These are phyloP conservation scores for Pocillopora grandis DNA, from an alignment of 92 coral and sea anemone genomes.

Conservation along the genomic window DNA sequence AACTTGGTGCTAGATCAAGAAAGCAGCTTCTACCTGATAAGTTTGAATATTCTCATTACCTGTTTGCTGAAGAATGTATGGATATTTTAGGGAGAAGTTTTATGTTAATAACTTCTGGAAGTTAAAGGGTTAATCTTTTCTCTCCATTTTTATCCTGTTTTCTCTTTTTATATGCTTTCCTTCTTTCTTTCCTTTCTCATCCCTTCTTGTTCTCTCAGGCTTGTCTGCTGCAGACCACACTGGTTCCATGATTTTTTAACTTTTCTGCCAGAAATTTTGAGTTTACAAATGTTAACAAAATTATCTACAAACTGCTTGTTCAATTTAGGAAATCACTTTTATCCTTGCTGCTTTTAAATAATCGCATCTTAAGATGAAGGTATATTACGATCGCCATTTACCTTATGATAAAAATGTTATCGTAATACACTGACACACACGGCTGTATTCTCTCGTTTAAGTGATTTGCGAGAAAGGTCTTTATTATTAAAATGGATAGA, in stretches of 20 bases:
- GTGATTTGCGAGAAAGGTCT: conserved; percentile 1
- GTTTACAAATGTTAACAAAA: neutral
- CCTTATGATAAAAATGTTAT: neutral
- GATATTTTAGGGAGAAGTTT: too few relatives aligned
- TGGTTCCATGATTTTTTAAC: too few relatives aligned
- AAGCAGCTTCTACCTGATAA: too few relatives aligned
- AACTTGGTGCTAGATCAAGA: too few relatives aligned
- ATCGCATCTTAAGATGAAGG: neutral
- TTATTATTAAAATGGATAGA: neutral
- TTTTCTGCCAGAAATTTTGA: neutral
- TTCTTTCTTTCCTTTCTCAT: too few relatives aligned
- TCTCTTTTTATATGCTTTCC: neutral
- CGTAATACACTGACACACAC: neutral
- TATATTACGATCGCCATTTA: neutral
- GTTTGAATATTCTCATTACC: too few relatives aligned
- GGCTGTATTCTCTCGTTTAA: neutral
- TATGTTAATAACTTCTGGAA: too few relatives aligned
- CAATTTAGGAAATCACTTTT: neutral
- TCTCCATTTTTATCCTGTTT: neutral
- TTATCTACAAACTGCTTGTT: neutral
- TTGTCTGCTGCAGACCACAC: too few relatives aligned
- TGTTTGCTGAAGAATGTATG: too few relatives aligned
- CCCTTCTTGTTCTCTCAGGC: too few relatives aligned
- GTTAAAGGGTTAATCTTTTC: neutral
- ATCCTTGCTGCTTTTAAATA: neutral